phyloP scores from a whole-genome alignment of 2,888 invertebrate genomes.

The Phortica magna region DNA sequence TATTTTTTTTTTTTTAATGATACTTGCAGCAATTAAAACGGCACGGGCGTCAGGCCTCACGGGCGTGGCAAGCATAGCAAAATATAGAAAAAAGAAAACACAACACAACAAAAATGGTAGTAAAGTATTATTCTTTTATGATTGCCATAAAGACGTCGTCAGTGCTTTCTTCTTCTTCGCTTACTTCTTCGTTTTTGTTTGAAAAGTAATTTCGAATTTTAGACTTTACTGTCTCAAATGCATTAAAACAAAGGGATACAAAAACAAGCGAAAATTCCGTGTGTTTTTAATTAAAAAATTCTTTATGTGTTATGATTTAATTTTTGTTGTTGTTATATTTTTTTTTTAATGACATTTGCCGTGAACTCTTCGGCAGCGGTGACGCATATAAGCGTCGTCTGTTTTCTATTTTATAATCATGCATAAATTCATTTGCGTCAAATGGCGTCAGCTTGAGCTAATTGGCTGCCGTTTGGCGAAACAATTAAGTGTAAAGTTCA shows the following conservation, averaged over 20 bases:
- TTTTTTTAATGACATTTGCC: constrained; percentile 39
- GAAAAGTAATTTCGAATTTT: neutral
- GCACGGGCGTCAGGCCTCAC: constrained; percentile 43
- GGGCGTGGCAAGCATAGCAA: too few relatives aligned
- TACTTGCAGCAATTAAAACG: constrained; percentile 69
- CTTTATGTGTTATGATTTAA: constrained; percentile 7
- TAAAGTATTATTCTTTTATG: constrained; percentile 63
- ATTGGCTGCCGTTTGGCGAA: constrained; percentile 53
- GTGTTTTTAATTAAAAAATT: constrained; percentile 64
- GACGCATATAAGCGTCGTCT: neutral
- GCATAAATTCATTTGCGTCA: constrained; percentile 64
- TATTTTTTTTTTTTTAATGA: constrained; percentile 58
- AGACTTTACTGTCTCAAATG: neutral
- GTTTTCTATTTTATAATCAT: too few relatives aligned
- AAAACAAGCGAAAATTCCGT: neutral
- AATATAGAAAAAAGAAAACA: neutral
- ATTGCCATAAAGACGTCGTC: constrained; percentile 68
- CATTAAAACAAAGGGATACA: neutral
- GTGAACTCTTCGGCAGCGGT: constrained; percentile 38
- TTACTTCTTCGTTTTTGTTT: constrained; percentile 21
- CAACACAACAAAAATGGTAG: neutral
- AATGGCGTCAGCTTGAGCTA: constrained; percentile 62
- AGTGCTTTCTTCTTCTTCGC: constrained; percentile 4
- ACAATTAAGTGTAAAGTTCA: constrained; percentile 1
- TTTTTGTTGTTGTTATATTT: too few relatives aligned